A percentile compares a stretch with the other conserved stretches of the same genome.
phyloP scores from a whole-genome alignment of 1,140 invertebrate species.

The Caenorhabditis latens region DNA sequence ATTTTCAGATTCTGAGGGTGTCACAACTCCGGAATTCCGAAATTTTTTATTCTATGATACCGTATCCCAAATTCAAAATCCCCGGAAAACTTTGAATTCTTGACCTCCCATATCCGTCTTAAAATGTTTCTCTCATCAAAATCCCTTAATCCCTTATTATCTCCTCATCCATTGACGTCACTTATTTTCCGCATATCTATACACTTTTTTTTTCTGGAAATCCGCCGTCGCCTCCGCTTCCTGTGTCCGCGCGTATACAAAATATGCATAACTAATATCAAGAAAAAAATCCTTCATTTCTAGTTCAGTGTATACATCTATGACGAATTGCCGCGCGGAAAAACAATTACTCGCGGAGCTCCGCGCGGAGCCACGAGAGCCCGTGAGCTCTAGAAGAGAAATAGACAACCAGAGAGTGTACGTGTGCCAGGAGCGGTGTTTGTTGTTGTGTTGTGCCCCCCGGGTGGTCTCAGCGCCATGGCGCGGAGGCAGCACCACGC shows the following conservation, averaged over 20 bases:
- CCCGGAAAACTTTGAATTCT: not conserved
- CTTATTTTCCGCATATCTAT: too few relatives aligned
- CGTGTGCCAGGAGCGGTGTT: slow-evolving; percentile 38
- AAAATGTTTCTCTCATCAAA: too few relatives aligned
- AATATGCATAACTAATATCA: too few relatives aligned
- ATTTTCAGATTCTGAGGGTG: not conserved
- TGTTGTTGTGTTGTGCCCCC: not conserved
- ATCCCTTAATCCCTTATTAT: too few relatives aligned
- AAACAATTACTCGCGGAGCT: not conserved
- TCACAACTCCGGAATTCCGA: not conserved
- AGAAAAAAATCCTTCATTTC: too few relatives aligned
- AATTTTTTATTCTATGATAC: not conserved
- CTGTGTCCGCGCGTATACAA: too few relatives aligned
- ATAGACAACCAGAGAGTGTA: not conserved
- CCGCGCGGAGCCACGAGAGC: not conserved
- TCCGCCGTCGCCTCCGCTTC: too few relatives aligned
- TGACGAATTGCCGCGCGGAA: slow-evolving; percentile 31
- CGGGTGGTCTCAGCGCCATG: not conserved
- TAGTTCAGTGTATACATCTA: not conserved
- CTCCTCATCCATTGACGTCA: too few relatives aligned
- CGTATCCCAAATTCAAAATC: not conserved
- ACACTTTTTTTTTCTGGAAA: too few relatives aligned
- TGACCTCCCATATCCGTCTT: too few relatives aligned
- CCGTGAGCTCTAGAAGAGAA: not conserved
- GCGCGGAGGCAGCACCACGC: slow-evolving; percentile 2